Evolutionary conservation across 2,113 vertebrate genomes (phyloP), one percentile per base, ranked within the genome.

Genomic region (Uria aalge): DNA sequence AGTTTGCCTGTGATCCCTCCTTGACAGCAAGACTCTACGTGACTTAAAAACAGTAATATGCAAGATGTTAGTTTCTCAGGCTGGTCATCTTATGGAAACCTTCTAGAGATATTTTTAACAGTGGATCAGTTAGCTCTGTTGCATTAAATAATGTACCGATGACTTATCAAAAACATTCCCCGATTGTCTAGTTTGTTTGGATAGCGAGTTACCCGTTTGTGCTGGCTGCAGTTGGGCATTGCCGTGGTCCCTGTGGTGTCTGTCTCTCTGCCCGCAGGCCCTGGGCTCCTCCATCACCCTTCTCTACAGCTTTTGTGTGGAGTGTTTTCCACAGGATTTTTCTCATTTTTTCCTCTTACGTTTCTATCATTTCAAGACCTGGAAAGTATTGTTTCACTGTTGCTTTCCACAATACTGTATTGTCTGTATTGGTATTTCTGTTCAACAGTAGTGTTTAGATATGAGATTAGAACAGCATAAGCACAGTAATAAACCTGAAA

Each of bases 141-240:
- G 55, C 16, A 11, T 74, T 57, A n/a, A 84, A 22, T 41, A 23
- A n/a, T 1, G 27, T 40, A 21, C 34, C 2, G 21, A 8, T 59
- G 60, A n/a, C 43, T 77, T 73, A 23, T 5, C 50, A 22, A 43
- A 21, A 43, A 1, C 38, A 1, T 27, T 32, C 43, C 38, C 48
- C 12, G 15, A 3, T 16, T 29, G 21, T 4, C 36, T 41, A 2
- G 5, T 7, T 20, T 18, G 7, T 57, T 38, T 29, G 55, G 27
- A 4, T 12, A 5, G 62, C 0, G 2, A 0, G 1, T 32, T 23
- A 3, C 5, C 67, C 2, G 7, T 17, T 18, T 7, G 64, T 23
- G 50, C 24, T 20, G 22, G 57, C 69, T 30, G 45, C 30, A 15
- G 34, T 4, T 38, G 13, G 52, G 41, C 8, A 0, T 20, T 11